Conservation (phyloP, 2,797 vertebrate species). For the Menidia menidia region DNA sequence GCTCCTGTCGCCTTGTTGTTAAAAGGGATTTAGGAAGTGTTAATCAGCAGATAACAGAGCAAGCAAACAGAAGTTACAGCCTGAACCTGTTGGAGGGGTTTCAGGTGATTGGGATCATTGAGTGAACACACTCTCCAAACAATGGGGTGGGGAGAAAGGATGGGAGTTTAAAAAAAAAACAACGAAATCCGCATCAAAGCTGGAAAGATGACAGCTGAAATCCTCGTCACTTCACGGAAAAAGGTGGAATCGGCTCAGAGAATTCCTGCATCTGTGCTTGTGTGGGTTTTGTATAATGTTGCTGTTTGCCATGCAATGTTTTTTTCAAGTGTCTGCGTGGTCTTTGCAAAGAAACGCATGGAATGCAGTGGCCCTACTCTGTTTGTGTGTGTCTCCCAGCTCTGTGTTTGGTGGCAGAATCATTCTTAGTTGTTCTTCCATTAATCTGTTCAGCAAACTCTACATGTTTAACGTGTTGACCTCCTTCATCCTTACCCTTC, state of each 20-base stretch:
- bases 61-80: conserved; percentile 32
- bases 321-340: conserved; percentile 37
- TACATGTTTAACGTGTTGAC: conserved; percentile 2
- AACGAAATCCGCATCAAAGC: not conserved
- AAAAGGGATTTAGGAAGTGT: conserved; percentile 29
- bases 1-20: conserved; percentile 4
- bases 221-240: conserved; percentile 53
- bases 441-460: not conserved
- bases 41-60: conserved; percentile 41
- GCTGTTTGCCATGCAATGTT: conserved; percentile 42
- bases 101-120: conserved; percentile 38
- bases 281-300: conserved; percentile 34
- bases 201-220: conserved; percentile 17
- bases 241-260: conserved; percentile 73
- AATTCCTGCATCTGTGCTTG: conserved; percentile 55
- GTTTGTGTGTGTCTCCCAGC: conserved; percentile 44
- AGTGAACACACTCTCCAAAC: conserved; percentile 36
- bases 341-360: conserved; percentile 60
- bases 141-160: not conserved
- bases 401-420: conserved; percentile 29
- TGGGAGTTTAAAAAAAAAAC: not conserved
- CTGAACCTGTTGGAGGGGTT: conserved; percentile 26
- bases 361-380: conserved; percentile 30
- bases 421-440: conserved; percentile 6
- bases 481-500: not conserved